phyloP scores from a whole-genome alignment of 2,888 invertebrate species.

The Zeuzera pyrina region DNA sequence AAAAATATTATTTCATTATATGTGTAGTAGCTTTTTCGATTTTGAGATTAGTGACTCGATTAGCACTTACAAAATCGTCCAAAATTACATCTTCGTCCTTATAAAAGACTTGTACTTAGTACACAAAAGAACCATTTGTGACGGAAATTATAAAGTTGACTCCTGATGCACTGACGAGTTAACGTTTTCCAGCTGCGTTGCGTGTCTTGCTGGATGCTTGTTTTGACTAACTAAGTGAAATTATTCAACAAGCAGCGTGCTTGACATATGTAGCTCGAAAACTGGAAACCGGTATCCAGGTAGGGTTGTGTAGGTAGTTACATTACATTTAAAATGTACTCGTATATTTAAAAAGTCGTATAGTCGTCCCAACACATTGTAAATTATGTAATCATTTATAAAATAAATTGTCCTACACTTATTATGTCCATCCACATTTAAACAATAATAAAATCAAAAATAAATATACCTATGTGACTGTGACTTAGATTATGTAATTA shows the following conservation, averaged over 20 bases:
- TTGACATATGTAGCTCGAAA: too few relatives aligned
- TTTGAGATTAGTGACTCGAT: conserved; percentile 26
- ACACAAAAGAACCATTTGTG: conserved; percentile 39
- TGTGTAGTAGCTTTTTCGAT: conserved; percentile 38
- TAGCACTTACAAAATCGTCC: conserved; percentile 58
- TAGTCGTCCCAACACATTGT: conserved; percentile 42
- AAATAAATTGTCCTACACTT: conserved; percentile 49
- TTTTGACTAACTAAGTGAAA: too few relatives aligned
- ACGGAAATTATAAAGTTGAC: too few relatives aligned
- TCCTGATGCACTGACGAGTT: too few relatives aligned
- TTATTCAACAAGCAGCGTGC: too few relatives aligned
- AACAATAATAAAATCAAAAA: conserved; percentile 58
- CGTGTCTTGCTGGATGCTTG: too few relatives aligned
- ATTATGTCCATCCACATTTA: conserved; percentile 66
- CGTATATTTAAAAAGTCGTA: too few relatives aligned
- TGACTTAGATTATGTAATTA: conserved; percentile 30
- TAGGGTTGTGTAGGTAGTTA: too few relatives aligned
- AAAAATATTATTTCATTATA: conserved; percentile 29
- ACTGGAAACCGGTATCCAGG: too few relatives aligned
- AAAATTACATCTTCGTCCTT: conserved; percentile 69
- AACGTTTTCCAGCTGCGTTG: too few relatives aligned
- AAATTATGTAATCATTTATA: conserved; percentile 28
- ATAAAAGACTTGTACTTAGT: conserved; percentile 69
- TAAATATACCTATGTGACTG: too few relatives aligned
- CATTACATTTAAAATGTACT: too few relatives aligned